Evolutionary conservation across 2,888 invertebrate genomes (phyloP).

Genomic region (Amblyjoppa fuscipennis): DNA sequence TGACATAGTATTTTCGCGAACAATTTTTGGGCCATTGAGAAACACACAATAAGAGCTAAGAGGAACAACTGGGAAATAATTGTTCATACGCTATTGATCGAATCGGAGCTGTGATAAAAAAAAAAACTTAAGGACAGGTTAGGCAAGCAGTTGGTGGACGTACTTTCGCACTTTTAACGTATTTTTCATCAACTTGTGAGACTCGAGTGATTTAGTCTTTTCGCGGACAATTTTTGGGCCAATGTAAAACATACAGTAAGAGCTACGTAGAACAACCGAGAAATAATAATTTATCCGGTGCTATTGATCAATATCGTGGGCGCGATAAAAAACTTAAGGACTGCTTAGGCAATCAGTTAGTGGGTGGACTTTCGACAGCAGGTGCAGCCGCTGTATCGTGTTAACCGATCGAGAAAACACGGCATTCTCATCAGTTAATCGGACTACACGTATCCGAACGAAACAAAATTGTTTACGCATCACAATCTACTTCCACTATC

Average conservation of each 20-base stretch:
- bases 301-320: background rate
- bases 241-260: background rate
- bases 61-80: background rate
- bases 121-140: background rate
- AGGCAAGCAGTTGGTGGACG: background rate
- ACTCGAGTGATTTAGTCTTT: background rate
- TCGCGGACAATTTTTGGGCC: background rate
- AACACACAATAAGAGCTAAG: background rate
- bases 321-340: background rate
- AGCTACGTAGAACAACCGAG: too few species aligned
- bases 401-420: background rate
- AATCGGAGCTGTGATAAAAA: background rate
- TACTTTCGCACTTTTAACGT: background rate
- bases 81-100: background rate
- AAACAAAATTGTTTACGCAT: background rate
- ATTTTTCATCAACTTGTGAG: background rate
- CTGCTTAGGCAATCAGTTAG: background rate
- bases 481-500: constrained; percentile 15
- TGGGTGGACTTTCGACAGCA: background rate
- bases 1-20: background rate
- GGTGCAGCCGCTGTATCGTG: constrained; percentile 1
- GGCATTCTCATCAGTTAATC: background rate
- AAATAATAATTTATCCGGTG: background rate
- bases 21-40: background rate
- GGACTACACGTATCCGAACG: constrained; percentile 15